These are phyloP conservation scores for Monopis laevigella DNA, from an alignment of 2,888 invertebrate genomes.

Conservation along the genomic window DNA sequence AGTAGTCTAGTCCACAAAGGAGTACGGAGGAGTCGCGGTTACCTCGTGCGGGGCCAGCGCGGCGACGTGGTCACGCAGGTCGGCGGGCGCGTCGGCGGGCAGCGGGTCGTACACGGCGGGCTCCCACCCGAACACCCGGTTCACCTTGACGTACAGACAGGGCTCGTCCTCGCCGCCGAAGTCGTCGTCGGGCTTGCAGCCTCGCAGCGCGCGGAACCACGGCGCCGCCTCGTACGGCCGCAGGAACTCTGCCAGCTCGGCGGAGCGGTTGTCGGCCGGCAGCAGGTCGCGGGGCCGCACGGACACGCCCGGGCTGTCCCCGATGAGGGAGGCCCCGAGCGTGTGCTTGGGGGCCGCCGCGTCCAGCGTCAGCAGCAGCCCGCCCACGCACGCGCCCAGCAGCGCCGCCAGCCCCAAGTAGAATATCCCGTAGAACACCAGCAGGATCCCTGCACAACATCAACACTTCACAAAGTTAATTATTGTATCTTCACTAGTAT, in stretches of 20 bases:
- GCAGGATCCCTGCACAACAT: constrained; percentile 83
- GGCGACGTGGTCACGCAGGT: constrained; percentile 32
- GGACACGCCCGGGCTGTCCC: constrained; percentile 70
- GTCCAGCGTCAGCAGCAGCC: constrained; percentile 77
- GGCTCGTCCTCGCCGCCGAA: constrained; percentile 92
- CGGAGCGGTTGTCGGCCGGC: not conserved
- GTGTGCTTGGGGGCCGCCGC: constrained; percentile 78
- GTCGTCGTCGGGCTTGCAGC: constrained; percentile 79
- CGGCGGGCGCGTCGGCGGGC: constrained; percentile 75
- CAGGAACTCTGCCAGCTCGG: not conserved
- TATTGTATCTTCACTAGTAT: no score
- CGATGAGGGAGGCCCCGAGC: constrained; percentile 80
- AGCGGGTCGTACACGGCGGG: constrained; percentile 76
- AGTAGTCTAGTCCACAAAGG: no score
- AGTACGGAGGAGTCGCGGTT: constrained; percentile 1
- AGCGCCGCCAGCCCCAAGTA: constrained; percentile 84
- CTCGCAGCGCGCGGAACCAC: constrained; percentile 27
- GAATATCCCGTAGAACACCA: constrained; percentile 88
- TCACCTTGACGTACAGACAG: constrained; percentile 93
- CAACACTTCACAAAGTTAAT: no score
- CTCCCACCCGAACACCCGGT: constrained; percentile 84
- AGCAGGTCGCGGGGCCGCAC: constrained; percentile 54
- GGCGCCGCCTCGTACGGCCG: constrained; percentile 25
- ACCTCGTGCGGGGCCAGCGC: constrained; percentile 28
- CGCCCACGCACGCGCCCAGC: constrained; percentile 88